These are phyloP conservation scores for Coilia nasus DNA, from an alignment of 2,797 vertebrate species.

Conservation along the genomic window DNA sequence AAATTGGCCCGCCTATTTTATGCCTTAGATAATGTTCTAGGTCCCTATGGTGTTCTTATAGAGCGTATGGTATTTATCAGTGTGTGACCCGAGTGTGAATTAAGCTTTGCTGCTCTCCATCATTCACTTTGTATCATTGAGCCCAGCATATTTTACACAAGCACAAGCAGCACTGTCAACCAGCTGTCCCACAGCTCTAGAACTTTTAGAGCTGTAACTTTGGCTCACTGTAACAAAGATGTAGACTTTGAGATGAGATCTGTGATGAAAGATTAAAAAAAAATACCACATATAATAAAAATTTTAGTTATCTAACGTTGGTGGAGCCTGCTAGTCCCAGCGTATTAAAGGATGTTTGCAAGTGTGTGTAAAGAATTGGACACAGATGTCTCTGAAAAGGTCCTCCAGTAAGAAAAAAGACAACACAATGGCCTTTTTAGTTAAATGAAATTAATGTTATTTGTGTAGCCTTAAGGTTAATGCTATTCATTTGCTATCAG, in stretches of 20 bases:
- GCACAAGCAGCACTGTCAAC: too few relatives aligned
- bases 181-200: too few relatives aligned
- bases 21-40: background rate
- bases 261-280: background rate
- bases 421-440: background rate
- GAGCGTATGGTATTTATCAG: background rate
- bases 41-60: background rate
- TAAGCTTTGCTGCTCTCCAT: background rate
- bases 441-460: background rate
- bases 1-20: background rate
- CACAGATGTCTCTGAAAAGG: background rate
- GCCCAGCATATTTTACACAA: too few relatives aligned
- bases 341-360: background rate
- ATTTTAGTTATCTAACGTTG: background rate
- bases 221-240: too few relatives aligned
- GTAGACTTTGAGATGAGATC: background rate
- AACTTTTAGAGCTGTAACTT: too few relatives aligned
- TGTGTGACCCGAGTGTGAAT: constrained; percentile 13
- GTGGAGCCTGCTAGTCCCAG: background rate
- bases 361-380: background rate
- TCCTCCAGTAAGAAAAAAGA: background rate
- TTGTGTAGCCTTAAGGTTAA: background rate
- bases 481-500: background rate
- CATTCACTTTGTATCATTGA: background rate
- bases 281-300: background rate